Conservation (phyloP, 2,888 invertebrate species). For the Leucoma salicis region DNA sequence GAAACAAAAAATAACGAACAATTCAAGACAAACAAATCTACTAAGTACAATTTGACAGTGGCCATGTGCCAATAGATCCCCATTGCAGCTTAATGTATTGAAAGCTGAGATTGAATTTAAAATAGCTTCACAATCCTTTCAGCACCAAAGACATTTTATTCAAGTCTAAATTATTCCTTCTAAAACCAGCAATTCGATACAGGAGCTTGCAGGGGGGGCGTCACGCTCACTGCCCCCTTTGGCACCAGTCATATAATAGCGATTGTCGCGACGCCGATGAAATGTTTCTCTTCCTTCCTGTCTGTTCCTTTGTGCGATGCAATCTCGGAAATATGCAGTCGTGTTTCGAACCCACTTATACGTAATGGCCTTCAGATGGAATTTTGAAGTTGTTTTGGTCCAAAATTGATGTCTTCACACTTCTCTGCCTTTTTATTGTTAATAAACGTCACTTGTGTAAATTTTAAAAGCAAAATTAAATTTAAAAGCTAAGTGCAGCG, state of each 20-base stretch:
- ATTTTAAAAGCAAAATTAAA: too few relatives aligned
- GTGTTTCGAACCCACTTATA: slow-evolving; percentile 34
- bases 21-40: too few relatives aligned
- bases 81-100: too few relatives aligned
- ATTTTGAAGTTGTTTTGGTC: slow-evolving; percentile 7
- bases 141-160: too few relatives aligned
- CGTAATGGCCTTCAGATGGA: slow-evolving; percentile 30
- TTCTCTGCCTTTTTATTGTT: not conserved
- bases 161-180: slow-evolving; percentile 2
- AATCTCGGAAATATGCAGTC: slow-evolving; percentile 38
- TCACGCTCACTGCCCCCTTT: slow-evolving; percentile 43
- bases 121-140: too few relatives aligned
- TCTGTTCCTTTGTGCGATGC: slow-evolving; percentile 44
- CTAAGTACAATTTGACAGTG: too few relatives aligned
- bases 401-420: slow-evolving; percentile 8
- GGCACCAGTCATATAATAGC: slow-evolving; percentile 55
- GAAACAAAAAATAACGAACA: too few relatives aligned
- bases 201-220: slow-evolving; percentile 34
- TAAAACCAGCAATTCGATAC: slow-evolving; percentile 30
- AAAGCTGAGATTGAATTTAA: too few relatives aligned
- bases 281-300: slow-evolving; percentile 68
- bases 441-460: not conserved
- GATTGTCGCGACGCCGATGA: slow-evolving; percentile 57
- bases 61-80: too few relatives aligned
- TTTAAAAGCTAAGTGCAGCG: too few relatives aligned